These are phyloP conservation scores for Scylla paramamosain DNA, from an alignment of 1,140 invertebrate genomes.

Conservation along the genomic window DNA sequence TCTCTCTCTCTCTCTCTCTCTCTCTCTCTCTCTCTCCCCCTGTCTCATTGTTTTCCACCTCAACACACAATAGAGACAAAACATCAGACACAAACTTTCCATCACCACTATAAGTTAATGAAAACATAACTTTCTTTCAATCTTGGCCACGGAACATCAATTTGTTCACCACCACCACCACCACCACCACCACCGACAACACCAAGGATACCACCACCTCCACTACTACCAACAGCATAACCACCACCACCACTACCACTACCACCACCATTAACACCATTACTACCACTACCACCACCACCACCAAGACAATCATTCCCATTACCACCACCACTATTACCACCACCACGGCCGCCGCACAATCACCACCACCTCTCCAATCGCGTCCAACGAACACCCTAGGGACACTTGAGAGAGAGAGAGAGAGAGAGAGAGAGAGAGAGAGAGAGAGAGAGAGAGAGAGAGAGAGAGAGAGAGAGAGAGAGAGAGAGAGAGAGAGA, in stretches of 20 bases:
- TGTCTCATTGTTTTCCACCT: not conserved
- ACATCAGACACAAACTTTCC: not conserved
- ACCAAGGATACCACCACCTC: too few species aligned
- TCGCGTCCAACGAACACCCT: not conserved
- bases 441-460: conserved; percentile 20
- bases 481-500: conserved; percentile 7
- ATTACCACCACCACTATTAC: not conserved
- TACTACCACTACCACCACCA: not conserved
- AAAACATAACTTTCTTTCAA: too few species aligned
- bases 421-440: conserved; percentile 20
- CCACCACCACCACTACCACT: not conserved
- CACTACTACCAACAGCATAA: too few species aligned
- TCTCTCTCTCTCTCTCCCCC: conserved; percentile 4
- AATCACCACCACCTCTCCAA: not conserved
- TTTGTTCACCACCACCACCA: not conserved
- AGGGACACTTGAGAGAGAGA: not conserved
- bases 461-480: conserved; percentile 20
- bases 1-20: too few species aligned
- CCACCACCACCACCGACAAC: too few species aligned
- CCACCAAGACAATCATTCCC: not conserved
- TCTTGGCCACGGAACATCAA: too few species aligned
- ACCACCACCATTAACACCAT: not conserved
- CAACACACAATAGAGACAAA: not conserved
- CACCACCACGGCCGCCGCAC: not conserved
- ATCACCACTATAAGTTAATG: not conserved